Base-by-base conservation (phyloP, 2,797 vertebrate species). In the Leptodactylus fallax region DNA sequence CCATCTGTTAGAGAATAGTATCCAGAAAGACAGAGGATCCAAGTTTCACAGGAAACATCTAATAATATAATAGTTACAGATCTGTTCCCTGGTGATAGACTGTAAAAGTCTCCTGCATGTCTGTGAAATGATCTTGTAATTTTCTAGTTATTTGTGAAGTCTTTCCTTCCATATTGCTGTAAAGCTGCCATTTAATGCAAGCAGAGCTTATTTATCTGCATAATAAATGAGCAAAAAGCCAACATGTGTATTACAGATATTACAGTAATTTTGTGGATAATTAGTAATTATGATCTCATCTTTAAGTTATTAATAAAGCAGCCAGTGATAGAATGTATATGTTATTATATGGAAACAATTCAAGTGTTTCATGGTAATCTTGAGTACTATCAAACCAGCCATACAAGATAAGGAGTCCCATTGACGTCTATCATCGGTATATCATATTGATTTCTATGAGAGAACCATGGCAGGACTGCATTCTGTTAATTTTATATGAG, bases 1-100 rank as follows among this genome's bases (percentile, higher is more conserved):
- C 83, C 83, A 85, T 85, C 83, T 85, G 83, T 76, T 85, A 45
- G 67, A 76, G 82, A 76, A 60, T 61, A 3, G 13, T 6, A 85
- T 81, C 58, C 60, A 49, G 79, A 65, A 14, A 65, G 21, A 45
- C 17, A 23, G 36, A 63, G 21, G 12, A 51, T 47, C 11, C 45
- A 63, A 49, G 27, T 60, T 45, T 80, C 56, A 61, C 17, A 55
- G 55, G 25, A 61, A 47, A 47, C 27, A 49, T 63, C 58, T 65
- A 23, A 14, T 81, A 63, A 60, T 61, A 63, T 81, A 47, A 63
- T 81, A 81, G 27, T 49, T 65, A 65, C 25, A 58, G 78, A 81
- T 81, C 61, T 23, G 25, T n/a, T 63, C 36, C 79, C 58, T 12
- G 11, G 11, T 49, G 58, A 49, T 13, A 79, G 55, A 79, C n/a